Evolutionary conservation across 2,113 vertebrate species (phyloP), one percentile per base, ranked within the genome.

Genomic region (Platanista minor): DNA sequence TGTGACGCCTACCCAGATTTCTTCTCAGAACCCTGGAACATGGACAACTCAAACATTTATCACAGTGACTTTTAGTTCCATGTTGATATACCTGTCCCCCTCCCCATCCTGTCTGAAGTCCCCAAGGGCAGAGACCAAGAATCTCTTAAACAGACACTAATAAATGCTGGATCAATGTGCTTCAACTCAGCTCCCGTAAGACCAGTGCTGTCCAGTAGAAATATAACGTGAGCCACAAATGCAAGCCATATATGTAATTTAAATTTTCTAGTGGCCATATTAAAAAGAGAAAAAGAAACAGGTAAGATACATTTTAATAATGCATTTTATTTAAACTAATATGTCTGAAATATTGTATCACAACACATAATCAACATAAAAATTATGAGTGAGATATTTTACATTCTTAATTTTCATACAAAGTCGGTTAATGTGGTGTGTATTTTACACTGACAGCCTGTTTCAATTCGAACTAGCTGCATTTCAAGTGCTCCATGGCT

Each of bases 1-100:
- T n/a, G 5, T 71, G 81, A 95, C 86, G 39, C 33, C 77, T 82
- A 94, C 33, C 36, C n/a, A 71, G 94, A 94, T 87, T 94, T 95
- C 74, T 95, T 29, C 80, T 78, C 91, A 64, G 61, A 46, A 6
- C 27, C 61, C 61, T n/a, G 49, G 49, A 43, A 71, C n/a, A 29
- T 12, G 64, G 41, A 75, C 31, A 83, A 69, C 62, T 69, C 49
- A 49, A 84, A 72, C 33, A 91, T 36, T 46, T 62, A 69, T 41
- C 66, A 39, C 52, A 15, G 39, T 77, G 83, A 88, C 57, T 82
- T 77, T 90, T n/a, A 43, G 46, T 29, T 64, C 54, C 72, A 29
- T 12, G 12, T 43, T 86, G 46, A 14, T 64, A 27, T 67, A 25
- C 21, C 46, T 33, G 5, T 14, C 69, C 15, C 10, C 6, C 23